These are phyloP conservation scores for Oenanthe melanoleuca DNA, from an alignment of 2,113 vertebrate genomes.

Conservation along the genomic window DNA sequence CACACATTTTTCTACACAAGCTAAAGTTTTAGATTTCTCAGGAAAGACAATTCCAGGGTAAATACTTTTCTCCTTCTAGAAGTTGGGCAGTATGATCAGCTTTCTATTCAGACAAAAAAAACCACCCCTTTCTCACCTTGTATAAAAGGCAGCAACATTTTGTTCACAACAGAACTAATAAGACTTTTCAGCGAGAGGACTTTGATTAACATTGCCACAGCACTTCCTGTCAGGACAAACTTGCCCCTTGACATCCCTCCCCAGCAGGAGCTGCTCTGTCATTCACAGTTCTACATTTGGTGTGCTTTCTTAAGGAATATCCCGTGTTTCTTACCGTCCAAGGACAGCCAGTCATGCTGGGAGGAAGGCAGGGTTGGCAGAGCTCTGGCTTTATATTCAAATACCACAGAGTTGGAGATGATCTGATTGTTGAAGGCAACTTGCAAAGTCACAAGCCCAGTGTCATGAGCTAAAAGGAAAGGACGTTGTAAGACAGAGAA, in stretches of 20 bases:
- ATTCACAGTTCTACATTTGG: background rate
- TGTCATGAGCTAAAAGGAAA: conserved; percentile 90
- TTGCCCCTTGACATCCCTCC: too few species aligned
- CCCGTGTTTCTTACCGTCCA: conserved; percentile 85
- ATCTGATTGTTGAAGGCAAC: conserved; percentile 98
- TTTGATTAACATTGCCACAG: background rate
- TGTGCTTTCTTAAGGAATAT: background rate
- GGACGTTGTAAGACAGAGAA: background rate
- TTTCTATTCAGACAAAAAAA: background rate
- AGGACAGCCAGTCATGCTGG: conserved; percentile 98
- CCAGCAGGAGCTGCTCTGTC: background rate
- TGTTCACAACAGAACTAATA: background rate
- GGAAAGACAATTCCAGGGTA: background rate
- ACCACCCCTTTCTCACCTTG: background rate
- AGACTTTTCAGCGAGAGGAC: background rate
- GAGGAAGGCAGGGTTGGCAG: conserved; percentile 96
- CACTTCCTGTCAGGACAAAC: background rate
- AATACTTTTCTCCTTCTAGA: background rate
- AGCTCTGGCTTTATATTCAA: conserved; percentile 98
- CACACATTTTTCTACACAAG: background rate
- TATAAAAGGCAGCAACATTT: background rate
- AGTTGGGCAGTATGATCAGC: background rate
- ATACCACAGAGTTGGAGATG: conserved; percentile 98
- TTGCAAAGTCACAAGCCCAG: conserved; percentile 97
- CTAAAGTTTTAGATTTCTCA: background rate